Evolutionary conservation across 2,113 vertebrate genomes (phyloP).

Genomic region (Puntigrus tetrazona): DNA sequence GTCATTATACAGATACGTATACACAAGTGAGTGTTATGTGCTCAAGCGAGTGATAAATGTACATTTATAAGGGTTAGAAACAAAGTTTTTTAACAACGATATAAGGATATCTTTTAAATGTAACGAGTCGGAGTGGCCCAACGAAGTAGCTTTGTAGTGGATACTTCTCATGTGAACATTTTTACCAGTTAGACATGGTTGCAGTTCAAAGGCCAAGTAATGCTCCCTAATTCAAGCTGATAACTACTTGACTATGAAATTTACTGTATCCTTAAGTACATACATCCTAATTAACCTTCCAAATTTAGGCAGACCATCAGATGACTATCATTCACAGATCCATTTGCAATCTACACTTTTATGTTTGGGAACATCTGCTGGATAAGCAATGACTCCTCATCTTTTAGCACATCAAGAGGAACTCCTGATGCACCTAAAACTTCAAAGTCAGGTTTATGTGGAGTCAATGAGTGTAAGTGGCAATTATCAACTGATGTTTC

Average conservation of each 20-base stretch:
- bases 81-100: neutral
- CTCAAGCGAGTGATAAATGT: neutral
- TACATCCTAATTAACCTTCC: neutral
- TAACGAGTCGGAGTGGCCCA: neutral
- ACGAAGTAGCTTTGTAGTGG: neutral
- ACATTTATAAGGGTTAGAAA: neutral
- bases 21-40: neutral
- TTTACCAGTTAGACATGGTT: neutral
- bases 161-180: neutral
- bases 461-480: too few species aligned
- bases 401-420: neutral
- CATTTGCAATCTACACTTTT: neutral
- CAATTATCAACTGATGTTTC: too few species aligned
- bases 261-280: slow-evolving; percentile 2
- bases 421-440: slow-evolving; percentile 2
- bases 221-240: neutral
- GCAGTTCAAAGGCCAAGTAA: neutral
- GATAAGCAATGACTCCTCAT: neutral
- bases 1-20: neutral
- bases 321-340: neutral
- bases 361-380: slow-evolving; percentile 3
- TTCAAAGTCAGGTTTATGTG: neutral
- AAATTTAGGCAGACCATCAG: slow-evolving; percentile 2
- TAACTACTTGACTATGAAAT: neutral
- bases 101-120: slow-evolving; percentile 5